These are phyloP conservation scores for Rhinopomastus cyanomelas DNA, from an alignment of 2,113 vertebrate genomes.

Conservation along the genomic window DNA sequence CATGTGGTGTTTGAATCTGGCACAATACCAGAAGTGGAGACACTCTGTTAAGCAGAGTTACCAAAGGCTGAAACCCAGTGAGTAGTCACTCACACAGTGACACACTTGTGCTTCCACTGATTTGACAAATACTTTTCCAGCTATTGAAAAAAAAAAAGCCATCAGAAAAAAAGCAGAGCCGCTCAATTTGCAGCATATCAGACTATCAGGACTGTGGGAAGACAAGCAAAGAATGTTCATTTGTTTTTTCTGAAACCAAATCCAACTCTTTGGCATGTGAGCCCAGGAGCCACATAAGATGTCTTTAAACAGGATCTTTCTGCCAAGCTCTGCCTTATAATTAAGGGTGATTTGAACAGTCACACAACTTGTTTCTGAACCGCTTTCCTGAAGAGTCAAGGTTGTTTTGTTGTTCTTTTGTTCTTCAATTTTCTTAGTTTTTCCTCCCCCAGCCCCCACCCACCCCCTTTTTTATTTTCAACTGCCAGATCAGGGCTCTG, in stretches of 20 bases:
- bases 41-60: slow-evolving; percentile 75
- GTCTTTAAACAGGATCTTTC: slow-evolving; percentile 61
- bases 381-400: slow-evolving; percentile 65
- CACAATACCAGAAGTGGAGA: slow-evolving; percentile 66
- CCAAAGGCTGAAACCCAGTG: slow-evolving; percentile 74
- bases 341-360: slow-evolving; percentile 29
- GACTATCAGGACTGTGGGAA: slow-evolving; percentile 48
- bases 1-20: slow-evolving; percentile 62
- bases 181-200: slow-evolving; percentile 32
- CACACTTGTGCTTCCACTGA: slow-evolving; percentile 64
- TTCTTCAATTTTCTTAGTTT: slow-evolving; percentile 24
- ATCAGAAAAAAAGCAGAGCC: slow-evolving; percentile 42
- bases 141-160: slow-evolving; percentile 40
- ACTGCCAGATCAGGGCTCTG: slow-evolving; percentile 73
- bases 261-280: slow-evolving; percentile 47
- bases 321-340: slow-evolving; percentile 47
- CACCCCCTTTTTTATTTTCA: background rate
- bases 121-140: slow-evolving; percentile 68
- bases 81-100: slow-evolving; percentile 77
- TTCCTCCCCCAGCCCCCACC: fast-evolving
- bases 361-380: slow-evolving; percentile 45
- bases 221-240: slow-evolving; percentile 55
- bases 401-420: background rate
- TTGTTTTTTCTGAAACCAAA: slow-evolving; percentile 74
- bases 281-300: slow-evolving; percentile 57